Evolutionary conservation across 2,113 vertebrate species (phyloP), one percentile per base, ranked within the genome.

Genomic region (Nerophis ophidion): DNA sequence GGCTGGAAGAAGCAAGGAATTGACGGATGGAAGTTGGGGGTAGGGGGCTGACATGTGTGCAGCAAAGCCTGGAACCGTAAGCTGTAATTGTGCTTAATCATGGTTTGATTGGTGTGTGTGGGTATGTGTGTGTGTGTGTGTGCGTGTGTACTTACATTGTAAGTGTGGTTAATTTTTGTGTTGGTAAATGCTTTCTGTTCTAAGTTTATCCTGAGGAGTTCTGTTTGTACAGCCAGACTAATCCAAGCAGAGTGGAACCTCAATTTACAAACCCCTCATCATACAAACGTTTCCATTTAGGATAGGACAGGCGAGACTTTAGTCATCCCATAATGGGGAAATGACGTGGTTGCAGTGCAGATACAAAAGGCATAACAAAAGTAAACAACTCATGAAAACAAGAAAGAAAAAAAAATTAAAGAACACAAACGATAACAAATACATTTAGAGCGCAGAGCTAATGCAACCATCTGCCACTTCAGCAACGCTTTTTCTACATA

Each of bases 41-140:
- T 45, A 52, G 49, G 74, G 75, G 76, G 65, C 71, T 57, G 66
- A 71, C 75, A 48, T 26, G 26, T 26, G 59, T 55, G 53, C 9
- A 36, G 53, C 15, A 65, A 74, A 26, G 81, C 74, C 75, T 77
- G 63, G 73, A 86, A 83, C 77, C 46, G 73, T 70, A 70, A 71
- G 65, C 76, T 78, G 72, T 85, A 86, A 88, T 88, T 89, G 75
- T 65, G 68, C 57, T 71, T 85, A 88, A 89, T 86, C 59, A n/a
- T 61, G 57, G 56, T 80, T 63, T 81, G 79, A 82, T 77, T 85
- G 72, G 60, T 50, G 33, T 67, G 54, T 65, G 50, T 35, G 59
- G 7, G 38, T 71, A 65, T 17, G 8, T 52, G 56, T 55, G 63
- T 57, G 65, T 53, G 60, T 42, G 38, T 53, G 14, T 52, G 8